Evolutionary conservation across 37 sponge, comb jelly and placozoan genomes (phyloP).

Genomic region (Aplysina aerophoba): DNA sequence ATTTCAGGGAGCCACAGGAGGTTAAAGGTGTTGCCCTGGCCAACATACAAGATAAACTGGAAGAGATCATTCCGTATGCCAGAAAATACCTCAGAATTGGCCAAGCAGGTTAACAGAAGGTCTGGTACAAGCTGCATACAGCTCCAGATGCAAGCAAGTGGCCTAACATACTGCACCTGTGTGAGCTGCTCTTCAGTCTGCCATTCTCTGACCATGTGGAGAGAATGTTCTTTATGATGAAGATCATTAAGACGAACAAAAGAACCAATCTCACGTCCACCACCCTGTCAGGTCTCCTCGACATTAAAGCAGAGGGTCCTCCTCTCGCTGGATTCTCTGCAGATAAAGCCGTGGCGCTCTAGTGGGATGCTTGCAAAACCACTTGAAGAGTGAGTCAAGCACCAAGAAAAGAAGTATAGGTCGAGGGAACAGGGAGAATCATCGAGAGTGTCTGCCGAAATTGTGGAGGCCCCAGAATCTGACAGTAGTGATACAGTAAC

Average conservation of each 20-base stretch:
- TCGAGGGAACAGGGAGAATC: neutral
- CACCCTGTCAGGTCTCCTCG: slow-evolving; percentile 48
- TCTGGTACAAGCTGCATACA: slow-evolving; percentile 55
- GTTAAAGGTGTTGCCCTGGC: slow-evolving; percentile 42
- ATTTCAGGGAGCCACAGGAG: slow-evolving; percentile 60
- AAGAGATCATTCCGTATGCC: slow-evolving; percentile 47
- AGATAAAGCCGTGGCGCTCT: slow-evolving; percentile 8
- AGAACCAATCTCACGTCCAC: slow-evolving; percentile 5
- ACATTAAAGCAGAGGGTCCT: slow-evolving; percentile 46
- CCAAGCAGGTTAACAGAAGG: slow-evolving; percentile 25
- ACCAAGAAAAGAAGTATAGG: slow-evolving; percentile 34
- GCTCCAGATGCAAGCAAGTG: slow-evolving; percentile 50
- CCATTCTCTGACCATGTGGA: slow-evolving; percentile 42
- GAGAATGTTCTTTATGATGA: slow-evolving; percentile 39
- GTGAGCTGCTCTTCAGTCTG: slow-evolving; percentile 45
- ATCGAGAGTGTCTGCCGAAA: neutral
- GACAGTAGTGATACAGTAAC: neutral
- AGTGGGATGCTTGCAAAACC: slow-evolving; percentile 36
- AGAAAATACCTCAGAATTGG: slow-evolving; percentile 47
- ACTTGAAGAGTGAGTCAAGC: slow-evolving; percentile 32
- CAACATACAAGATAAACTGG: slow-evolving; percentile 30
- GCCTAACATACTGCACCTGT: slow-evolving; percentile 47
- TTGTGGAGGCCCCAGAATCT: slow-evolving; percentile 12
- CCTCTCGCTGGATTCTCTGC: slow-evolving; percentile 19
- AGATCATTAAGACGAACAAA: slow-evolving; percentile 35